Percentiles rank a stretch among this genome's conserved stretches.
These are phyloP conservation scores for Saimiri boliviensis DNA, from an alignment of 2,113 vertebrate genomes.

Conservation along the genomic window DNA sequence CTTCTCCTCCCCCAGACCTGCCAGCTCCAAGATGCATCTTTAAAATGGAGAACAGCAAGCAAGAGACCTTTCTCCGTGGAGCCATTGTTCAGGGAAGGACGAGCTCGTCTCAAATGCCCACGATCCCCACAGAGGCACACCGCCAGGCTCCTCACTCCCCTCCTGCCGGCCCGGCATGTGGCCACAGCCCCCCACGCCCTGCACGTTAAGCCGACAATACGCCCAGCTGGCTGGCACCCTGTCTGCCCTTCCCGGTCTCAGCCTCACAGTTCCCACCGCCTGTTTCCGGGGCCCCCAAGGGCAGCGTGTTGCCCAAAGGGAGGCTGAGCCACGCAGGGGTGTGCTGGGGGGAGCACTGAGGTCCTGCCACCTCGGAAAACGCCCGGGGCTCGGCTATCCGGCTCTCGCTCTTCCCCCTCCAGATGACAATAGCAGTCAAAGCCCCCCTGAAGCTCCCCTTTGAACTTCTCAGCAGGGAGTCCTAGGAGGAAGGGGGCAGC, in stretches of 20 bases:
- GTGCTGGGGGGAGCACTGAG: neutral
- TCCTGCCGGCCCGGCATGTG: neutral
- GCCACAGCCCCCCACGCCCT: neutral
- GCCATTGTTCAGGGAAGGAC: neutral
- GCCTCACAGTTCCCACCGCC: neutral
- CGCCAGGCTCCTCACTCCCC: neutral
- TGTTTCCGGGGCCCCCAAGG: neutral
- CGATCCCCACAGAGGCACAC: neutral
- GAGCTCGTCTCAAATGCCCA: neutral
- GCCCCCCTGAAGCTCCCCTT: neutral
- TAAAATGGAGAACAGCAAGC: slow-evolving; percentile 63
- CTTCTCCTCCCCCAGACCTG: neutral
- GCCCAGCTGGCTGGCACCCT: neutral
- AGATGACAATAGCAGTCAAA: neutral
- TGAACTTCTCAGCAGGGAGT: slow-evolving; percentile 64
- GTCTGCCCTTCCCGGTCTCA: neutral
- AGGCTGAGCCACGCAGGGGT: neutral
- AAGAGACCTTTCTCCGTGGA: neutral
- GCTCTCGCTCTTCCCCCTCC: neutral
- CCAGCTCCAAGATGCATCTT: neutral
- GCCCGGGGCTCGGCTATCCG: neutral
- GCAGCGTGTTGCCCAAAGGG: neutral
- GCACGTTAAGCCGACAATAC: neutral
- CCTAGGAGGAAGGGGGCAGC: neutral
- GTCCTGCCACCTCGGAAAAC: neutral